A percentile compares a stretch with the other conserved stretches of the same genome.
Conservation (phyloP, 2,797 vertebrate genomes). For the Bryconaethiops microstoma region DNA sequence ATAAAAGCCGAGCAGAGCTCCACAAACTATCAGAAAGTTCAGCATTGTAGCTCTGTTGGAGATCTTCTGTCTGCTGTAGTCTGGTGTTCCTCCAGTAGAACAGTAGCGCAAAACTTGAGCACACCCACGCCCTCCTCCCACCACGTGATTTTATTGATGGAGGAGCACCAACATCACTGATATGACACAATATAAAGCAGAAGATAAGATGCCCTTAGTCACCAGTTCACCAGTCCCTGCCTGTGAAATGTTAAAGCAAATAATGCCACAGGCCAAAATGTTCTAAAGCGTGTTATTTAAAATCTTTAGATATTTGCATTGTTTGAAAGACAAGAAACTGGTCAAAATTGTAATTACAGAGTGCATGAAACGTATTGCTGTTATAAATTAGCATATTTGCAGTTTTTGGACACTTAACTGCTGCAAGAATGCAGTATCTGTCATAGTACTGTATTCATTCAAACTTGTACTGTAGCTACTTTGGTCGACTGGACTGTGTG, state of each 20-base stretch:
- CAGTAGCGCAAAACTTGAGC: neutral
- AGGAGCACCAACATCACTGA: too few relatives aligned
- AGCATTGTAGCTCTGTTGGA: constrained; percentile 19
- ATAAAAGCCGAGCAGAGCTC: constrained; percentile 25
- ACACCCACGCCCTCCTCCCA: neutral
- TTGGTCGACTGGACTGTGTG: too few relatives aligned
- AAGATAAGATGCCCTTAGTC: too few relatives aligned
- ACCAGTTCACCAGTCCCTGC: too few relatives aligned
- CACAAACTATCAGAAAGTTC: constrained; percentile 20
- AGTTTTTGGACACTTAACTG: constrained; percentile 34
- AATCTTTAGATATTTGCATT: constrained; percentile 74
- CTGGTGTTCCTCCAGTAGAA: neutral
- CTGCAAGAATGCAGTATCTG: too few relatives aligned
- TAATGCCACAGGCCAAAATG: constrained; percentile 3
- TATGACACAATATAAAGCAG: too few relatives aligned
- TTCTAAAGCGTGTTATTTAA: constrained; percentile 66
- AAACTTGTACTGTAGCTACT: too few relatives aligned
- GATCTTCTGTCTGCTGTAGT: neutral
- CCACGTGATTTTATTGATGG: too few relatives aligned
- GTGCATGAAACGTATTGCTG: constrained; percentile 88
- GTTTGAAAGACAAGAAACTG: constrained; percentile 80
- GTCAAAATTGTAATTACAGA: constrained; percentile 88
- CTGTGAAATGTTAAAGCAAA: neutral
- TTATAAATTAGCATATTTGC: too few relatives aligned
- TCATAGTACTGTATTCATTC: too few relatives aligned